Conservation (phyloP, 1,140 invertebrate genomes). For the Drosophila sp. region DNA sequence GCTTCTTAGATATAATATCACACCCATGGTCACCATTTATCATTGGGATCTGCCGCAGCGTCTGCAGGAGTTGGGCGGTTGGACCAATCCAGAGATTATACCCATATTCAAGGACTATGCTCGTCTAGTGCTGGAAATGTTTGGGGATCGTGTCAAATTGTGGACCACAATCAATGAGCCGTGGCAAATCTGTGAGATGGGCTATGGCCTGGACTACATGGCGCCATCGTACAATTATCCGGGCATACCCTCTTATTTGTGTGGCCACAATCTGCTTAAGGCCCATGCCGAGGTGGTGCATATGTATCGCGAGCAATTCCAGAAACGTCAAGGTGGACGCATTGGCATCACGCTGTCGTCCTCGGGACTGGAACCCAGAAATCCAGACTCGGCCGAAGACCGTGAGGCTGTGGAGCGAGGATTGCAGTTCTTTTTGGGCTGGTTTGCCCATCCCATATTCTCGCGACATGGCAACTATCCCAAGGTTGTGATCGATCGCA, state of each 20-base stretch:
- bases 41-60: constrained; percentile 89
- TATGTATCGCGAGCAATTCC: constrained; percentile 87
- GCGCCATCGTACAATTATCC: constrained; percentile 85
- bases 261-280: constrained; percentile 86
- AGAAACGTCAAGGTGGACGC: constrained; percentile 85
- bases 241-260: constrained; percentile 86
- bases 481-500: constrained; percentile 84
- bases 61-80: constrained; percentile 87
- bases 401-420: constrained; percentile 84
- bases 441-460: constrained; percentile 87
- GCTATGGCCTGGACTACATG: constrained; percentile 86
- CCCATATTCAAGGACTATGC: constrained; percentile 87
- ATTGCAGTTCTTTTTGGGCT: constrained; percentile 85
- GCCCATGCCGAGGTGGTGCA: constrained; percentile 87
- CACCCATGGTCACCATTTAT: constrained; percentile 88
- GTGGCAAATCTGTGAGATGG: constrained; percentile 86
- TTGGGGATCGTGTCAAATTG: constrained; percentile 86
- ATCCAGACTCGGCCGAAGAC: constrained; percentile 84
- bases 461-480: constrained; percentile 87
- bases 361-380: constrained; percentile 85
- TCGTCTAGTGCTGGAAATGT: constrained; percentile 84
- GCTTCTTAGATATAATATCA: constrained; percentile 85
- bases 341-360: constrained; percentile 86
- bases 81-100: constrained; percentile 86
- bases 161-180: constrained; percentile 91